Conservation (phyloP, 2,888 invertebrate genomes). For the Anthophora plumipes region DNA sequence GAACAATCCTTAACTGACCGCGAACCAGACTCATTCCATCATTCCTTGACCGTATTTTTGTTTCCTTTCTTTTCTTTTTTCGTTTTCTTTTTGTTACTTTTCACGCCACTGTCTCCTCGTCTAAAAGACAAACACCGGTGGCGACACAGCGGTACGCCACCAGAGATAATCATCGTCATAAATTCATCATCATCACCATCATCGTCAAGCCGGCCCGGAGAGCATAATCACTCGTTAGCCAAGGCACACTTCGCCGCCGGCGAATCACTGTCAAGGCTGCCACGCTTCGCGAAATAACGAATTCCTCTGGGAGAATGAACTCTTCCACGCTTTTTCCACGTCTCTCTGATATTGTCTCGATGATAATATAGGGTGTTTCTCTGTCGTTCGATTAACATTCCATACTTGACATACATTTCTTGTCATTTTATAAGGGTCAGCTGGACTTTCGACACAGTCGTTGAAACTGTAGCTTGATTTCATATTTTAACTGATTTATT, state of each 20-base stretch:
- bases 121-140: slow-evolving; percentile 75
- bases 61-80: no score
- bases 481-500: no score
- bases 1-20: slow-evolving; percentile 50
- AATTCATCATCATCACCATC: slow-evolving; percentile 79
- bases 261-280: slow-evolving; percentile 73
- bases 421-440: no score
- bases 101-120: slow-evolving; percentile 35
- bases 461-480: no score
- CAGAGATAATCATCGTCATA: slow-evolving; percentile 78
- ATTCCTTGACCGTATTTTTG: slow-evolving; percentile 32
- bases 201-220: slow-evolving; percentile 58
- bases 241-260: slow-evolving; percentile 56
- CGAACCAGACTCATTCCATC: slow-evolving; percentile 40
- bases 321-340: slow-evolving; percentile 29
- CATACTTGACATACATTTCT: no score
- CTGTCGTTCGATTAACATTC: background rate
- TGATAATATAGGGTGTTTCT: slow-evolving; percentile 1
- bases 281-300: slow-evolving; percentile 72
- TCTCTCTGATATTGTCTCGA: slow-evolving; percentile 6
- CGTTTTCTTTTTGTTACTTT: no score
- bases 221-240: slow-evolving; percentile 75
- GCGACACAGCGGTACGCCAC: slow-evolving; percentile 75
- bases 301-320: slow-evolving; percentile 65
- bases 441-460: no score